A percentile compares a stretch with the other conserved stretches of the same genome.
Evolutionary conservation across 2,888 invertebrate genomes (phyloP).

Genomic region (Camptogramma bilineatum): DNA sequence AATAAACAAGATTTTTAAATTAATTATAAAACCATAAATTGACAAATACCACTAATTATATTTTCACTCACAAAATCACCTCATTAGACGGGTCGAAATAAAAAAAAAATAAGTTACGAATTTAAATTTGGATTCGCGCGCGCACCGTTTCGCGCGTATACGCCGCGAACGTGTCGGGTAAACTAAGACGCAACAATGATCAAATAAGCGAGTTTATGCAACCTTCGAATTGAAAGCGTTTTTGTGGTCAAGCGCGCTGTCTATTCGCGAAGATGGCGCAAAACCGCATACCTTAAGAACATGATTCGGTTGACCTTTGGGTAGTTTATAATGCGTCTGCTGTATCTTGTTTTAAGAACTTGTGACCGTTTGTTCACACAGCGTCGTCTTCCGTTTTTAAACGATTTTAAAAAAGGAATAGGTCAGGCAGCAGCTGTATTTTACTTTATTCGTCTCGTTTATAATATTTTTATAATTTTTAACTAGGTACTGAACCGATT

Average conservation of each 20-base stretch:
- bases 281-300: conserved; percentile 52
- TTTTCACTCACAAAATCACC: conserved; percentile 40
- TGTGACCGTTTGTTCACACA: background rate
- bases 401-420: no score
- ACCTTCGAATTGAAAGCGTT: conserved; percentile 81
- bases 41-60: conserved; percentile 22
- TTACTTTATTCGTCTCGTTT: no score
- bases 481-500: no score
- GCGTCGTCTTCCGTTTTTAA: background rate
- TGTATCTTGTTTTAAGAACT: conserved; percentile 23
- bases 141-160: conserved; percentile 67
- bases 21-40: conserved; percentile 19
- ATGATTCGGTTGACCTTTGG: conserved; percentile 65
- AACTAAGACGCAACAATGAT: conserved; percentile 73
- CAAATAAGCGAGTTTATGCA: conserved; percentile 75
- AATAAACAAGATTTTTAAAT: conserved; percentile 14
- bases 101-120: conserved; percentile 35
- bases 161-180: conserved; percentile 66
- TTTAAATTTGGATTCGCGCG: conserved; percentile 53
- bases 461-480: no score
- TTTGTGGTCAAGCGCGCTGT: conserved; percentile 77
- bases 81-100: conserved; percentile 33
- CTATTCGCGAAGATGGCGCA: conserved; percentile 71
- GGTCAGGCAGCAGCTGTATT: no score
- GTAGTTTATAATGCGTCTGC: conserved; percentile 51